Percentiles rank a stretch among this genome's conserved stretches.
These are phyloP conservation scores for Smutsia temminckii DNA, from an alignment of 2,797 vertebrate species.

Conservation along the genomic window DNA sequence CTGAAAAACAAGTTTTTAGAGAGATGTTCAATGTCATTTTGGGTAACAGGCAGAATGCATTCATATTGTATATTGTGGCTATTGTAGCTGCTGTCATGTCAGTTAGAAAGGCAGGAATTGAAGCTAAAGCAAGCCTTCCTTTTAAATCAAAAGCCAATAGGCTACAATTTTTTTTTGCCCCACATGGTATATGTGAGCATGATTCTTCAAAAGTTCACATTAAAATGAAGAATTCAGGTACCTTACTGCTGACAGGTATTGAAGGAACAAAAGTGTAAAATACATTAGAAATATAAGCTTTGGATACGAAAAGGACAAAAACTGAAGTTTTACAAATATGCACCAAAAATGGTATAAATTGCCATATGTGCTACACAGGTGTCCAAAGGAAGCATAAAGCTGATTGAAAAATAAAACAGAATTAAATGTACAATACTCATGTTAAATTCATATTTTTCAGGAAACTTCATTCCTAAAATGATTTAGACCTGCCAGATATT, in stretches of 20 bases:
- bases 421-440: background rate
- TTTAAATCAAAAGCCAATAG: conserved; percentile 37
- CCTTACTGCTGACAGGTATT: background rate
- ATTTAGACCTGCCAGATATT: background rate
- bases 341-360: background rate
- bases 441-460: conserved; percentile 5
- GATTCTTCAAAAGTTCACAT: background rate
- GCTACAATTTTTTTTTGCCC: background rate
- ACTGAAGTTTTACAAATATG: background rate
- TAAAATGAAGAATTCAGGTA: conserved; percentile 42
- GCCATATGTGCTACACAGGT: background rate
- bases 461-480: background rate
- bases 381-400: background rate
- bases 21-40: background rate
- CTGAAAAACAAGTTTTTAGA: conserved; percentile 13
- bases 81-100: background rate
- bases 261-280: conserved; percentile 27
- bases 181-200: background rate
- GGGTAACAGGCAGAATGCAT: background rate
- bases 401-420: conserved; percentile 32
- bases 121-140: background rate
- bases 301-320: background rate
- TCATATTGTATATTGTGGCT: background rate
- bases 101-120: background rate
- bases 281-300: conserved; percentile 11